These are phyloP conservation scores for Helogale parvula DNA, from an alignment of 2,113 vertebrate species.

Conservation along the genomic window DNA sequence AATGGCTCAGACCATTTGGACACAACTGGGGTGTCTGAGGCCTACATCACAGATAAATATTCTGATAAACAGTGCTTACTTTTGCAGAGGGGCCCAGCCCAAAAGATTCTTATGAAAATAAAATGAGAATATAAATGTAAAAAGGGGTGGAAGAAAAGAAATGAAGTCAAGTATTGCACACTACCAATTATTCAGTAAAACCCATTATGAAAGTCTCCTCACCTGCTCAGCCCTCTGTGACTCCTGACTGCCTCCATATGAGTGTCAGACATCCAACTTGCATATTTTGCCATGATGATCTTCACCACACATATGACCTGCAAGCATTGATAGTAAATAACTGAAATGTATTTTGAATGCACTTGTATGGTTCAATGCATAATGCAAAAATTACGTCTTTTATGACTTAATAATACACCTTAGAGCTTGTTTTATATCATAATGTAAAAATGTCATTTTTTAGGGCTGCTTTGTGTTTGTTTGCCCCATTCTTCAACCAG, in stretches of 20 bases:
- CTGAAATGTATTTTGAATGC: not conserved
- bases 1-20: not conserved
- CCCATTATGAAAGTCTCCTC: not conserved
- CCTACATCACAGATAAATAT: not conserved
- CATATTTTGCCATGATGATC: fast-evolving
- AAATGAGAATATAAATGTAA: not conserved
- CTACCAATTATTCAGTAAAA: not conserved
- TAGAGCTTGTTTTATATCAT: not conserved
- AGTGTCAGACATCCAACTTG: not conserved
- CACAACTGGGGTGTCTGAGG: not conserved
- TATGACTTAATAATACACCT: not conserved
- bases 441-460: not conserved
- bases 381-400: not conserved
- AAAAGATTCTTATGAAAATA: not conserved
- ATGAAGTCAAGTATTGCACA: not conserved
- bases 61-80: not conserved
- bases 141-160: not conserved
- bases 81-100: not conserved
- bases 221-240: too few species aligned
- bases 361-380: not conserved
- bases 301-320: not conserved
- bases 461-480: not conserved
- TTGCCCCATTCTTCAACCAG: not conserved
- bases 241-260: fast-evolving
- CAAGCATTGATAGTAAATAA: not conserved